Evolutionary conservation across 2,113 vertebrate genomes (phyloP), one percentile per base, ranked within the genome.

Genomic region (Melospiza georgiana): DNA sequence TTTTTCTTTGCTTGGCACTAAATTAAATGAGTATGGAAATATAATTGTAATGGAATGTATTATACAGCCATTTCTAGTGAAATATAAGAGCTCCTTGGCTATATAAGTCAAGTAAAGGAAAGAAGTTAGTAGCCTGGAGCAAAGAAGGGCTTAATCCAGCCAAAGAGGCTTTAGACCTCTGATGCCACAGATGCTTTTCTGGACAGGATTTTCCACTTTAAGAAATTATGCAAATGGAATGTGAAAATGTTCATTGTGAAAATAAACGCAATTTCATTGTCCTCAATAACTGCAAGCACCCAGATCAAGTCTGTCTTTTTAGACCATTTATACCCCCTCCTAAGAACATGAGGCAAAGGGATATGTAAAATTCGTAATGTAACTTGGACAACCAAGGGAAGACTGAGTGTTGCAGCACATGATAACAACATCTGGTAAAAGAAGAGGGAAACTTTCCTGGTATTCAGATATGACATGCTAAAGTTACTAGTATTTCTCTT

Each of bases 11-110:
- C 57, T 91, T 82, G 57, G 81, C 58, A 73, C 35, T 57, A 74
- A 89, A 67, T 59, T 43, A 91, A 94, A 82, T 2, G 4, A 79
- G 12, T 54, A 62, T 33, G 67, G 89, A 92, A 85, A 66, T 62
- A 73, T 25, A 77, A 69, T 79, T 95, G 44, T 24, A 76, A 41
- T 79, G 62, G 71, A 96, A 94, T 48, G 39, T 49, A 46, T 89
- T 72, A 68, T 62, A 37, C 72, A 68, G 69, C 65, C 17, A 89
- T 92, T 83, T 75, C 77, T 72, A 83, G 66, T 69, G 79, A 94
- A 95, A 89, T 77, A 37, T 22, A 82, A 69, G 84, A 73, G 57
- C 41, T 96, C 57, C 18, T 41, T 72, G 71, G 15, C 55, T 84
- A 5, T 54, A 2, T 51, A 76, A 89, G 48, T 69, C 54, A 68